Base-by-base conservation (phyloP, 2,113 vertebrate species). In the Ancistrus triradiatus region DNA sequence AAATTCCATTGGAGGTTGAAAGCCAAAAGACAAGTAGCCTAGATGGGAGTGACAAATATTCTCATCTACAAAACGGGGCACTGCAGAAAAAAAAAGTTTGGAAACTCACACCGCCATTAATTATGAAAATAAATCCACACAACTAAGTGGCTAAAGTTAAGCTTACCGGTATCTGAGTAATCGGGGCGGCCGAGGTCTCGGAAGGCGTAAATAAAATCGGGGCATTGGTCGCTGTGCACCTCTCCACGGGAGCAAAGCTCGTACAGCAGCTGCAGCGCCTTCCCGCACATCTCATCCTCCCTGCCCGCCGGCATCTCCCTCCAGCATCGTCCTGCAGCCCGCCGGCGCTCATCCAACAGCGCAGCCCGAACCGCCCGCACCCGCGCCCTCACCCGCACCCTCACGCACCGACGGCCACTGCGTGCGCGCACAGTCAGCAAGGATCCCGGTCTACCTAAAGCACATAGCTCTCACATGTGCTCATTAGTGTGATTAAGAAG, bases 281-380 rank as follows among this genome's bases (percentile, higher is more conserved):
- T 95, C 89, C 91, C 90, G 93, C 95, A 98, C 84, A 97, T 92
- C 91, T 93, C 92, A 88, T 95, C 92, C 92, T 94, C 91, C 88
- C 88, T 91, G 92, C 91, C 95, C 88, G 89, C 92, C 90, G 93
- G 92, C 95, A 98, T 98, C 90, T 92, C 93, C 92, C 92, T 89
- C 88, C 91, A 93, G 91, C 95, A 98, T 96, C 91, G 91, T 97
- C 88, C 87, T 84, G 83, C 86, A 86, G 85, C 74, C 75, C 76
- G 64, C 69, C 51, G 38, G 40, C 58, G 67, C 64, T 70, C 64
- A 52, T 78, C 63, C 35, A 62, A 61, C 58, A 65, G 53, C 53
- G 63, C 68, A 67, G 31, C 55, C 65, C 51, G 66, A 49, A 51
- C 38, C 38, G 28, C 27, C 21, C 37, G 15, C 49, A 15, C 19